Evolutionary conservation across 2,888 invertebrate genomes (phyloP).

Genomic region (Thysanoteuthis rhombus): DNA sequence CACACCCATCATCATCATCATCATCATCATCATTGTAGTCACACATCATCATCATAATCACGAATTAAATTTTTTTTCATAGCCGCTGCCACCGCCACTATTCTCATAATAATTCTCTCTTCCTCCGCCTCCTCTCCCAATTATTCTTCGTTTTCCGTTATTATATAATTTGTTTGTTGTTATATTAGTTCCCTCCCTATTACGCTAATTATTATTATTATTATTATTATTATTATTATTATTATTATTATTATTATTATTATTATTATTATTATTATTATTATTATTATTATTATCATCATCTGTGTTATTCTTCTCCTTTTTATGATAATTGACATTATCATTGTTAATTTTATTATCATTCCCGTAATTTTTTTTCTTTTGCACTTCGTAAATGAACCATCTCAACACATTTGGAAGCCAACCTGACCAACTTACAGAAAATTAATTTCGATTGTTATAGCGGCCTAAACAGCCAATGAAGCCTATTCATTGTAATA

Average conservation of each 20-base stretch:
- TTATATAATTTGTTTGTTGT: neutral
- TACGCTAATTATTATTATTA: neutral
- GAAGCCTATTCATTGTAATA: neutral
- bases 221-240: neutral
- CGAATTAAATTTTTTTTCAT: too few species aligned
- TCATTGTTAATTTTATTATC: neutral
- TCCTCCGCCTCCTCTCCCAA: neutral
- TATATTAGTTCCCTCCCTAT: neutral
- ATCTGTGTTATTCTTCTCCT: neutral
- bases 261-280: neutral
- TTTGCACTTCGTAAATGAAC: neutral
- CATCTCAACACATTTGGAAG: neutral
- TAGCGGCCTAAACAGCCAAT: neutral
- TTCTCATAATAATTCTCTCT: too few species aligned
- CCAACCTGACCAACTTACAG: neutral
- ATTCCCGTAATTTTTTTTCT: neutral
- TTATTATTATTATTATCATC: neutral
- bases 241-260: neutral
- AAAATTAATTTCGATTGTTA: slow-evolving; percentile 12
- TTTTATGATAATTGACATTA: neutral
- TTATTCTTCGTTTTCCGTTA: neutral
- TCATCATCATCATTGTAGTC: too few species aligned
- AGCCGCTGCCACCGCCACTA: too few species aligned
- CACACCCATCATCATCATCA: neutral
- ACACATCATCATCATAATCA: too few species aligned